phyloP scores from a whole-genome alignment of 2,888 invertebrate species.

The Ophion ventricosus region DNA sequence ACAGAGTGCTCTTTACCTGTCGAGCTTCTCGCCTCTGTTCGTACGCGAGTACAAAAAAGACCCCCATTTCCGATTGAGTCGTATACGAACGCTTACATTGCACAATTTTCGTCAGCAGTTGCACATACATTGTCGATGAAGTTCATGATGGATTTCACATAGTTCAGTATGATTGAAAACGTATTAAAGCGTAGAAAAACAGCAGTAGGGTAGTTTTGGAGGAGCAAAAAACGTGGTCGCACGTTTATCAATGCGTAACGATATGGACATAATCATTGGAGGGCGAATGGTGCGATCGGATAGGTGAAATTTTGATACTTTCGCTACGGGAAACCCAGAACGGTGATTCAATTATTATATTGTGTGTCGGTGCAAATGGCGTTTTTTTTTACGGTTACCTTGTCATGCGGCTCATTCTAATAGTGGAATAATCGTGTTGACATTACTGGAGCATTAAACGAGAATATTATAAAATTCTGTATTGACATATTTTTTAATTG shows the following conservation, averaged over 20 bases:
- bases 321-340: constrained; percentile 75
- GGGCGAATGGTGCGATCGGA: constrained; percentile 4
- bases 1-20: constrained; percentile 49
- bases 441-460: too few species aligned
- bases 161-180: neutral
- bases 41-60: neutral
- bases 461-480: too few species aligned
- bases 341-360: too few species aligned
- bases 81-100: constrained; percentile 26
- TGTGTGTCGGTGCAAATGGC: too few species aligned
- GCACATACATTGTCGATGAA: constrained; percentile 12
- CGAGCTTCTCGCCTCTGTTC: constrained; percentile 44
- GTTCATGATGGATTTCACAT: constrained; percentile 32
- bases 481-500: too few species aligned
- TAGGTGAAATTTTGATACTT: constrained; percentile 70
- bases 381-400: too few species aligned
- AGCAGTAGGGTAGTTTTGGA: constrained; percentile 7
- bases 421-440: too few species aligned
- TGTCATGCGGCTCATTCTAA: too few species aligned
- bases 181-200: constrained; percentile 8
- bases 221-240: constrained; percentile 35
- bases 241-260: constrained; percentile 61
- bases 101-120: neutral
- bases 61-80: constrained; percentile 40
- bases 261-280: constrained; percentile 32